Conservation (phyloP, 2,888 invertebrate genomes). For the Slavum lentiscoides region DNA sequence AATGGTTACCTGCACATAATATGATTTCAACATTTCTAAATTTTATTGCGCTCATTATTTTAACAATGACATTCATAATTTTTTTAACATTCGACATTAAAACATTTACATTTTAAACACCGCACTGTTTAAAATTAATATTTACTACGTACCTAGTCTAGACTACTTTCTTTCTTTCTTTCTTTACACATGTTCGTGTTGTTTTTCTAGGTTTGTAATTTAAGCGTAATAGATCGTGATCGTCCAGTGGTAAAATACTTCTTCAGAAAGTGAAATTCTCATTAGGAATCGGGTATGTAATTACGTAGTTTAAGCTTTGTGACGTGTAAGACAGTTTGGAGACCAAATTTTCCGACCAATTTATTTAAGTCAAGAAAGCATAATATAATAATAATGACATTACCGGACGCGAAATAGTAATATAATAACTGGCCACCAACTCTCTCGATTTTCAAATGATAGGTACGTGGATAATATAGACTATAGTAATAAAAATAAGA, state of each 20-base stretch:
- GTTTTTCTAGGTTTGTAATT: constrained; percentile 23
- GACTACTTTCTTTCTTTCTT: constrained; percentile 23
- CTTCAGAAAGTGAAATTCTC: constrained; percentile 32
- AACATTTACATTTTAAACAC: constrained; percentile 2
- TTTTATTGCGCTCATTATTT: constrained; percentile 4
- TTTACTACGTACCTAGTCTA: not conserved
- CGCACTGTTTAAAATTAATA: constrained; percentile 2
- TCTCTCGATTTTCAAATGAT: constrained; percentile 29
- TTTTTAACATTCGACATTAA: constrained; percentile 1
- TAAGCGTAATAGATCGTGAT: not conserved
- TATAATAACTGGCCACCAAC: constrained; percentile 17
- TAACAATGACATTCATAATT: constrained; percentile 5
- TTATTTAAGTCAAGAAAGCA: constrained; percentile 35
- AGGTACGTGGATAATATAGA: not conserved
- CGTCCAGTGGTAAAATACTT: constrained; percentile 4
- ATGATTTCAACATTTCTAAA: not conserved
- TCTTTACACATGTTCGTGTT: not conserved
- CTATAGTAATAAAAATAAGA: not conserved
- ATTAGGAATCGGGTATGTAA: constrained; percentile 3
- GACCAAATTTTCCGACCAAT: constrained; percentile 17
- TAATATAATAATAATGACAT: not conserved
- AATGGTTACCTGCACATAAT: not conserved
- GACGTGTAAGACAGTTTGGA: constrained; percentile 14
- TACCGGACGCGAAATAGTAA: not conserved
- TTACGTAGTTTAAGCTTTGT: constrained; percentile 19